Percentiles rank a stretch among this genome's conserved stretches.
Conservation (phyloP, 2,113 vertebrate species). For the Eurystomus gularis region DNA sequence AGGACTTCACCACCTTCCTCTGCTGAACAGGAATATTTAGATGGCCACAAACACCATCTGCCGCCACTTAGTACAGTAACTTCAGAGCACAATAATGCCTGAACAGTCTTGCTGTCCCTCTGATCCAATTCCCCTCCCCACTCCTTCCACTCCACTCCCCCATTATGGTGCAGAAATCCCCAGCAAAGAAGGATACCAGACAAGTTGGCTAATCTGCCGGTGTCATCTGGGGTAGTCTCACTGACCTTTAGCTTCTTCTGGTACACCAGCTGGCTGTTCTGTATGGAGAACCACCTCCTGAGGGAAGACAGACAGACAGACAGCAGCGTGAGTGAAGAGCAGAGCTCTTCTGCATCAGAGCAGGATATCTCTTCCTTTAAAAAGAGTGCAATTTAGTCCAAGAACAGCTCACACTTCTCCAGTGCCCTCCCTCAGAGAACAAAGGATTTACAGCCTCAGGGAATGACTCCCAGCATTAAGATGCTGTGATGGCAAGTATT, state of each 20-base stretch:
- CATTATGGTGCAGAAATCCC: background rate
- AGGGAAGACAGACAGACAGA: background rate
- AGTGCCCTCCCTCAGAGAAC: background rate
- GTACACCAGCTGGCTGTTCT: constrained; percentile 98
- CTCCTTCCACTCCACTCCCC: background rate
- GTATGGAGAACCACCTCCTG: constrained; percentile 98
- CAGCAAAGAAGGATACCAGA: background rate
- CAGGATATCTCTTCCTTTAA: background rate
- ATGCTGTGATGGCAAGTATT: background rate
- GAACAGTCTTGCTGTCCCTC: background rate
- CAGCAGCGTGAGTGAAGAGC: background rate
- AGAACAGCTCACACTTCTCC: background rate
- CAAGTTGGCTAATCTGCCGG: background rate
- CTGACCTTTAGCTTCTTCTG: constrained; percentile 96
- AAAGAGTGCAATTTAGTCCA: background rate
- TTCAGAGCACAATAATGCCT: background rate
- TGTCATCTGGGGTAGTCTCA: background rate
- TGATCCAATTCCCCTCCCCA: background rate
- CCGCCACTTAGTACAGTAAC: background rate
- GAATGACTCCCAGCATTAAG: background rate
- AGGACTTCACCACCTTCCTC: background rate
- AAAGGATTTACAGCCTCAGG: background rate
- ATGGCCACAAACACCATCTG: background rate
- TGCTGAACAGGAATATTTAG: background rate
- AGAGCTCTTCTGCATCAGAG: background rate